Evolutionary conservation across 2,888 invertebrate species (phyloP).

Genomic region (Parnassius smintheus): DNA sequence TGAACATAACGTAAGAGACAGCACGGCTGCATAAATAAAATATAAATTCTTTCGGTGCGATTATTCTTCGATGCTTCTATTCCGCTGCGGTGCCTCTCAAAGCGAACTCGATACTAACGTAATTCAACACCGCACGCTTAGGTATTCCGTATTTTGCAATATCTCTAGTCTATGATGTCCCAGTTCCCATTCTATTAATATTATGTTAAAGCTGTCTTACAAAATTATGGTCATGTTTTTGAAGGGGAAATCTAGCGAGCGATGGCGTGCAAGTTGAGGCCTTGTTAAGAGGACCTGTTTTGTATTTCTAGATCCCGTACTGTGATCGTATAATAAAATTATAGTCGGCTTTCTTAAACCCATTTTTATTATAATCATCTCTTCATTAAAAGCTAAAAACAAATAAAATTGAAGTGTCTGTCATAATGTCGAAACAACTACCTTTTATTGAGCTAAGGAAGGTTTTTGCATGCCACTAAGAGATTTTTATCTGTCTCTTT

Average conservation of each 20-base stretch:
- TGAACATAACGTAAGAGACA: conserved; percentile 44
- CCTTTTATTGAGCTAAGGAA: too few species aligned
- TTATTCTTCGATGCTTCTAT: conserved; percentile 47
- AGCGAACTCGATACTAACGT: conserved; percentile 58
- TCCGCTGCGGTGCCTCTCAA: conserved; percentile 58
- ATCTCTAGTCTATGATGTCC: conserved; percentile 45
- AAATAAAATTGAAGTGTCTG: too few species aligned
- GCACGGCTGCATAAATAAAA: conserved; percentile 42
- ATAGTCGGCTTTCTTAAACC: too few species aligned
- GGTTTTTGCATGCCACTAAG: too few species aligned
- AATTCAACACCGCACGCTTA: conserved; percentile 60
- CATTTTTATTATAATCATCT: too few species aligned
- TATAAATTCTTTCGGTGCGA: conserved; percentile 44
- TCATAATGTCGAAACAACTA: too few species aligned
- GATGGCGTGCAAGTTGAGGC: conserved; percentile 11
- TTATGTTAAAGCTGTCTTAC: conserved; percentile 40
- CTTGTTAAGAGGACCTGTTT: conserved; percentile 8
- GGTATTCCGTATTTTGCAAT: conserved; percentile 58
- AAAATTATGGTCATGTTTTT: conserved; percentile 39
- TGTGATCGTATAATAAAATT: neutral
- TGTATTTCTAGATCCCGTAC: conserved; percentile 1
- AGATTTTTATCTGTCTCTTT: too few species aligned
- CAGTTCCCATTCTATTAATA: conserved; percentile 44
- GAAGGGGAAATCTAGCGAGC: conserved; percentile 26
- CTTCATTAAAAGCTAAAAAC: too few species aligned